These are phyloP conservation scores for Sogatella furcifera DNA, from an alignment of 1,140 invertebrate genomes.

Conservation along the genomic window DNA sequence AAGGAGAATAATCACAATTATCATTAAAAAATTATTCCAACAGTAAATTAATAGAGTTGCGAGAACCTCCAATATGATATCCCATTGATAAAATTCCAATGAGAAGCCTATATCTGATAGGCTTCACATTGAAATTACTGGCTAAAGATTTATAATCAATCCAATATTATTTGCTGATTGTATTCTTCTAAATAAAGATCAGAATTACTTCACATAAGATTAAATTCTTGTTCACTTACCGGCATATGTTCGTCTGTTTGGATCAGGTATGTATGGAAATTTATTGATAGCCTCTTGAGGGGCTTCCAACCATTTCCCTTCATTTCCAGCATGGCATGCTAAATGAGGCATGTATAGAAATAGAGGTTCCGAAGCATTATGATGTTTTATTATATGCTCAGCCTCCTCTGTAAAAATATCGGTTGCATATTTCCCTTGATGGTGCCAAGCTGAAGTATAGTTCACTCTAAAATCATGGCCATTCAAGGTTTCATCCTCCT, in stretches of 20 bases:
- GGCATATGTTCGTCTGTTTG: constrained; percentile 52
- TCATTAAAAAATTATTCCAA: constrained; percentile 53
- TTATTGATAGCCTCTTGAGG: constrained; percentile 48
- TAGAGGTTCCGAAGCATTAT: constrained; percentile 44
- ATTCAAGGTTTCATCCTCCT: background rate
- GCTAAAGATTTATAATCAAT: too few species aligned
- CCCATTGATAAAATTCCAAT: background rate
- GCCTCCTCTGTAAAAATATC: constrained; percentile 55
- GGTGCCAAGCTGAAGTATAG: constrained; percentile 43
- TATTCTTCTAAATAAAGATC: too few species aligned
- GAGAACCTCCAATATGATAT: background rate
- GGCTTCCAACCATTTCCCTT: constrained; percentile 44
- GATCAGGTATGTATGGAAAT: constrained; percentile 50
- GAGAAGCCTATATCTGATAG: too few species aligned
- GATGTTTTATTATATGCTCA: constrained; percentile 42
- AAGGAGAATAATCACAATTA: constrained; percentile 34
- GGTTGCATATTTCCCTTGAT: constrained; percentile 51
- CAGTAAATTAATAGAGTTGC: constrained; percentile 32
- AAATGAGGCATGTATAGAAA: constrained; percentile 58
- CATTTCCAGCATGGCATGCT: constrained; percentile 50
- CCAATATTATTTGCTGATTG: too few species aligned
- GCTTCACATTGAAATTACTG: too few species aligned
- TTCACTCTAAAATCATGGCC: constrained; percentile 39
- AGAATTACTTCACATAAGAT: too few species aligned
- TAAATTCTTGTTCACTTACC: constrained; percentile 33